Base-by-base conservation (phyloP, 2,888 invertebrate species). In the Rhingia rostrata region DNA sequence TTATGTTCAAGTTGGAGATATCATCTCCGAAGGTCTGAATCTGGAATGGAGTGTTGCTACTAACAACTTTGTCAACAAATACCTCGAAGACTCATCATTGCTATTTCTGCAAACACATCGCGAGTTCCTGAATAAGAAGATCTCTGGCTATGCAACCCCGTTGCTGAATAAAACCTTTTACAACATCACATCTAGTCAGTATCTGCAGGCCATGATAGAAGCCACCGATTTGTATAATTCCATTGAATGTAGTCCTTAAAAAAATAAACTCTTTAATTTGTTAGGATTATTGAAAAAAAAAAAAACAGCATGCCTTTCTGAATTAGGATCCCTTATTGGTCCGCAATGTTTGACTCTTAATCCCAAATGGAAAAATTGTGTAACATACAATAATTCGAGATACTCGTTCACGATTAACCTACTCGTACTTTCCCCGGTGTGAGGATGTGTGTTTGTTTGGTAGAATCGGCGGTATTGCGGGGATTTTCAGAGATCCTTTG, bases 31-130 rank as follows among this genome's bases (percentile, higher is more conserved):
- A 35, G 87, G 87, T 70, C 87, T 89, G 87, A 87, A 90, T 58
- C 53, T 70, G 0, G 5, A 88, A 32, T 88, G 86, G 89, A 85
- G 87, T 60, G 88, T 88, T 22, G 69, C 88, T 0, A 51, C 77
- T 7, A 90, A 90, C 67, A 87, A 88, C 54, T 88, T 87, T 32
- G 43, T 66, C 14, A 88, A 89, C 22, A 78, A 75, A 3, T 87
- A 64, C 12, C 35, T 74, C 7, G 58, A 86, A 47, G 84, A 88
- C 2, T 12, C 82, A 0, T 2, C 75, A 3, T 43, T 86, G 4
- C 60, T 89, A 4, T 33, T 74, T 51, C 33, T 80, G 1, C 74
- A 84, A 51, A 66, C 74, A 0, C 69, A 80, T 14, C 66, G 84
- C 33, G 54, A 64, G 3, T 10, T 47, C 3, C 5, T 80, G 2